Conservation (phyloP, 2,888 invertebrate genomes). For the Orchesellides sinensis region DNA sequence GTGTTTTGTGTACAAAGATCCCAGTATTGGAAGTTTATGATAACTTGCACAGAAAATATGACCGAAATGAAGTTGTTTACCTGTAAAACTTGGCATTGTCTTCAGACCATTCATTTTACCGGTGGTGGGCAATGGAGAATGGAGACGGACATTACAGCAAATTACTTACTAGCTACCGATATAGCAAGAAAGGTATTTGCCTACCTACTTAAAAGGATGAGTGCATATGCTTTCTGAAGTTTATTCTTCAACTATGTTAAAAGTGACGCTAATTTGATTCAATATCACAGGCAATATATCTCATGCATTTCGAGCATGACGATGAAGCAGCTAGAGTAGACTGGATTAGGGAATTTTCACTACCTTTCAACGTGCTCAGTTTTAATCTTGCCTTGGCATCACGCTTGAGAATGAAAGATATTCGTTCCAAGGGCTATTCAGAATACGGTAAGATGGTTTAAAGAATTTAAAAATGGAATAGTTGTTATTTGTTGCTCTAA, state of each 20-base stretch:
- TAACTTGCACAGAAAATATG: conserved; percentile 94
- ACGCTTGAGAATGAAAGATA: conserved; percentile 77
- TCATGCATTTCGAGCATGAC: conserved; percentile 83
- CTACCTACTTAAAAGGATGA: too few species aligned
- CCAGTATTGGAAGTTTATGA: conserved; percentile 96
- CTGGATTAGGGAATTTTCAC: conserved; percentile 89
- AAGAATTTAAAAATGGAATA: background rate
- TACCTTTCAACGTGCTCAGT: conserved; percentile 92
- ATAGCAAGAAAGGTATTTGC: conserved; percentile 84
- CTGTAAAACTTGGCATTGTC: conserved; percentile 95
- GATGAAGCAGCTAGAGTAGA: conserved; percentile 83
- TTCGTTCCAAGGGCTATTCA: conserved; percentile 49
- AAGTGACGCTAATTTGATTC: background rate
- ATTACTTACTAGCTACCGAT: conserved; percentile 92
- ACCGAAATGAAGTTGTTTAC: conserved; percentile 95
- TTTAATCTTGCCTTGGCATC: conserved; percentile 91
- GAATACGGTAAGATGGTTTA: conserved; percentile 61
- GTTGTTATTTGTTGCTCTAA: background rate
- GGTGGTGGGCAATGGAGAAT: conserved; percentile 68
- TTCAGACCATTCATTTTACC: conserved; percentile 88
- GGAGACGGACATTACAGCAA: conserved; percentile 87
- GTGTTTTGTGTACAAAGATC: conserved; percentile 77
- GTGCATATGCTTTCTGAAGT: background rate
- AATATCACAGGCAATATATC: conserved; percentile 83
- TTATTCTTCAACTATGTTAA: background rate